Evolutionary conservation across 35 echinoderm and acorn worm species (phyloP), one percentile per base, ranked within the genome.

Genomic region (Apostichopus californicus): DNA sequence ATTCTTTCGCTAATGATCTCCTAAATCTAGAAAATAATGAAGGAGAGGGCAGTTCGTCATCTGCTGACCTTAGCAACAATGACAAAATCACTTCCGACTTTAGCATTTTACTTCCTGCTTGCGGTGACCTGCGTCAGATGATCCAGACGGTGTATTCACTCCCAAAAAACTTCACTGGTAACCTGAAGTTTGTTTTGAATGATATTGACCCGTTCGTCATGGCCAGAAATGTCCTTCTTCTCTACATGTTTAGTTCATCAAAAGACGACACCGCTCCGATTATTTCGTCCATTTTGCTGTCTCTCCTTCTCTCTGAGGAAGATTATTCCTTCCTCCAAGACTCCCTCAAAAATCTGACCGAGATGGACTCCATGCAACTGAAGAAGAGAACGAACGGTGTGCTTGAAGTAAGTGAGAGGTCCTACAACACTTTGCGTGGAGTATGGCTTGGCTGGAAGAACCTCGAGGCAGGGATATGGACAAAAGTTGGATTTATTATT

Each of bases 141-240:
- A 22, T 87, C 13, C 8, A 87, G 18, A 87, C 83, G 8, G 57
- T 87, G 6, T 9, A 87, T 6, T 57, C 83, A 14, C 57, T 87
- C 13, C 83, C 83, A n/a, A 8, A 3, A 24, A 24, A 13, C 8
- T 87, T 87, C 21, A 12, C 9, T 15, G 55, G 53, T 57, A 10
- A 18, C 5, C 18, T 87, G 6, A 15, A 87, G 2, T 87, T 87
- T 87, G 59, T 65, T 8, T 55, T 94, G 79, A 89, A 94, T 72
- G 93, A 94, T 63, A 68, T 90, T 73, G 88, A 94, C 90, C 87
- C 77, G 20, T 94, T 94, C 52, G 56, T 83, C 9, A 80, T 90
- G 84, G 93, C 93, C 5, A 90, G 93, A 55, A 94, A 94, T 94
- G 93, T 94, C 17, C 54, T 94, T 34, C 79, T 94, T 10, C 60